phyloP scores from a whole-genome alignment of 2,113 vertebrate genomes.

The Aix galericulata region DNA sequence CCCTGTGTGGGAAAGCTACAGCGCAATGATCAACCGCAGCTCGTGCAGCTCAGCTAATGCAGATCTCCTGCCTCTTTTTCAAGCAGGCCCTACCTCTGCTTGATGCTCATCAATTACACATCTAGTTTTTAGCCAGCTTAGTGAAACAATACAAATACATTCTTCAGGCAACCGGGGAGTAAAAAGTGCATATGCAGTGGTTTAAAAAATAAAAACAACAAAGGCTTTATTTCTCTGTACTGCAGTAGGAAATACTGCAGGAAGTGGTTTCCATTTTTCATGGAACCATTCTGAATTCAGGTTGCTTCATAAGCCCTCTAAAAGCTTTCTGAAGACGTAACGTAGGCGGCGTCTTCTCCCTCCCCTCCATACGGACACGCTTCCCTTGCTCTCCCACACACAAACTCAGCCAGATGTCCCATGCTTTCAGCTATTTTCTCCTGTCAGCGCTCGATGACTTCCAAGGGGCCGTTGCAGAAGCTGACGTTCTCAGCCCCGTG shows the following conservation, averaged over 20 bases:
- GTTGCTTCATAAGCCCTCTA: background rate
- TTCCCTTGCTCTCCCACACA: accelerated
- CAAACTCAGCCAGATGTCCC: background rate
- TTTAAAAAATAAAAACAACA: background rate
- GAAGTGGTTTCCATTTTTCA: background rate
- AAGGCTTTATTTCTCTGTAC: background rate
- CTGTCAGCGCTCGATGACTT: background rate
- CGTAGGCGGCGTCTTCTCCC: accelerated
- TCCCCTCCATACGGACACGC: accelerated
- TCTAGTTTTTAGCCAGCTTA: background rate
- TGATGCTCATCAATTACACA: too few species aligned
- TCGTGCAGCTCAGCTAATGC: accelerated
- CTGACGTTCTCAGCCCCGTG: accelerated
- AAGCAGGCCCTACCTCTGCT: background rate
- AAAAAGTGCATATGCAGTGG: conserved; percentile 60
- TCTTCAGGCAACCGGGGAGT: background rate
- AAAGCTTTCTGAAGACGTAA: background rate
- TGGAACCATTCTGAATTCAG: accelerated
- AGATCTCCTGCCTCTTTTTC: background rate
- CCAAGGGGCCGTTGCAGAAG: background rate
- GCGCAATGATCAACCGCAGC: accelerated
- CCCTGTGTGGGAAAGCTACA: accelerated
- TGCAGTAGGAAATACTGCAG: background rate
- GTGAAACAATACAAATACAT: background rate
- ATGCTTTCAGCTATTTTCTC: background rate